phyloP scores from a whole-genome alignment of 2,797 vertebrate species.

The Sciurus vulgaris region DNA sequence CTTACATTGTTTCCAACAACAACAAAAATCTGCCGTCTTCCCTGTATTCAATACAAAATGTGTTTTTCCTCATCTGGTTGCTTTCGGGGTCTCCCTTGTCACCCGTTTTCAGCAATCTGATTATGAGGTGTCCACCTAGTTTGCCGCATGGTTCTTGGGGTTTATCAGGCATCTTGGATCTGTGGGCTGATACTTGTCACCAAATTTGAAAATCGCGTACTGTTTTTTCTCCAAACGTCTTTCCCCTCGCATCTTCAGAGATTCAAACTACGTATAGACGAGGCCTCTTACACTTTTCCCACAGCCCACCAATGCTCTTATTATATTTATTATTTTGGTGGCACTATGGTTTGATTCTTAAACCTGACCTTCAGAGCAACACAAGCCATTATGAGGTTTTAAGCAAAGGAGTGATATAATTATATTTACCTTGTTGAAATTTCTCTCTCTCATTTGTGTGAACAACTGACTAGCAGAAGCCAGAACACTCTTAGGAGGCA shows the following conservation, averaged over 20 bases:
- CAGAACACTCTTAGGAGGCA: neutral
- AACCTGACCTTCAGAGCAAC: neutral
- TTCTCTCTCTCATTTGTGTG: neutral
- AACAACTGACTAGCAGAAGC: neutral
- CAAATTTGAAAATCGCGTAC: neutral
- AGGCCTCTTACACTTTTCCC: neutral
- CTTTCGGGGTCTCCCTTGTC: neutral
- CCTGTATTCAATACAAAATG: neutral
- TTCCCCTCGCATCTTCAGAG: neutral
- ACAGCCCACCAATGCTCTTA: neutral
- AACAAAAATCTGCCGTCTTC: neutral
- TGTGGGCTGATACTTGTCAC: neutral
- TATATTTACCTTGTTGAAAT: slow-evolving; percentile 13
- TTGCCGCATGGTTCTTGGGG: neutral
- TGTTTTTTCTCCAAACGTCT: neutral
- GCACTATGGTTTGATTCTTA: neutral
- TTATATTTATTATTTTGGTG: no score
- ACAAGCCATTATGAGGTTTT: neutral
- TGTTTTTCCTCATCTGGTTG: neutral
- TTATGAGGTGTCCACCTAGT: neutral
- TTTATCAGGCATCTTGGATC: neutral
- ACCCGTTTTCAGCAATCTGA: neutral
- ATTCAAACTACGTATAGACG: neutral
- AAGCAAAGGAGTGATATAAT: neutral
- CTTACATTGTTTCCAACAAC: neutral